Percentiles rank a stretch among this genome's conserved stretches.
Evolutionary conservation across 2,888 invertebrate genomes (phyloP).

Genomic region (Cancer borealis): DNA sequence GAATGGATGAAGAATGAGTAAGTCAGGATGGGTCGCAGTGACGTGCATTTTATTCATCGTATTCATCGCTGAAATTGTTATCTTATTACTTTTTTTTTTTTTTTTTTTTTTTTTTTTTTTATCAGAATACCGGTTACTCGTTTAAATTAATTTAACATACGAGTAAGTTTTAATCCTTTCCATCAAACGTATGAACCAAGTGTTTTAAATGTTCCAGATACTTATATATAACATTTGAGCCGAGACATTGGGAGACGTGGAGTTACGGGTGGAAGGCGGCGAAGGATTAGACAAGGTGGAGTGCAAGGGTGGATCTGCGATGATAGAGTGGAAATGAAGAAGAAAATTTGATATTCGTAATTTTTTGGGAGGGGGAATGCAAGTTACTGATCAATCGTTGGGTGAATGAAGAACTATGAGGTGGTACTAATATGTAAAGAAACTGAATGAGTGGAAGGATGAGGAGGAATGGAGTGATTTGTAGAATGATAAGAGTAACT

Average conservation of each 20-base stretch:
- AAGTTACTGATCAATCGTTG: neutral
- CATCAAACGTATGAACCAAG: neutral
- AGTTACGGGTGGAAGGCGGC: neutral
- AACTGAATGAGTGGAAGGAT: neutral
- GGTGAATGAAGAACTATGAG: neutral
- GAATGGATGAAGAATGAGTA: neutral
- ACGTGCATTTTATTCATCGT: neutral
- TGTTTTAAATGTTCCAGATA: neutral
- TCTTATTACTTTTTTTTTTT: neutral
- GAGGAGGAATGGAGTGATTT: too few species aligned
- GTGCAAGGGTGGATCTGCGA: neutral
- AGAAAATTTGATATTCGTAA: constrained; percentile 1
- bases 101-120: neutral
- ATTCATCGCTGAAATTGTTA: neutral
- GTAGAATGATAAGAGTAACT: neutral
- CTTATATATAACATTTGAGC: neutral
- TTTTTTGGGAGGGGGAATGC: neutral
- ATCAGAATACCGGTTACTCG: neutral
- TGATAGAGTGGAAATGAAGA: neutral
- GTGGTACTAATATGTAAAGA: neutral
- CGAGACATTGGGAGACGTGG: neutral
- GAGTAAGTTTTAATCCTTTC: neutral
- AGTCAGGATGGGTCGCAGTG: neutral
- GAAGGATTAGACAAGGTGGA: neutral
- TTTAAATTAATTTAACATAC: constrained; percentile 13